phyloP scores from a whole-genome alignment of 2,113 vertebrate genomes.

The Antechinus stuartii region DNA sequence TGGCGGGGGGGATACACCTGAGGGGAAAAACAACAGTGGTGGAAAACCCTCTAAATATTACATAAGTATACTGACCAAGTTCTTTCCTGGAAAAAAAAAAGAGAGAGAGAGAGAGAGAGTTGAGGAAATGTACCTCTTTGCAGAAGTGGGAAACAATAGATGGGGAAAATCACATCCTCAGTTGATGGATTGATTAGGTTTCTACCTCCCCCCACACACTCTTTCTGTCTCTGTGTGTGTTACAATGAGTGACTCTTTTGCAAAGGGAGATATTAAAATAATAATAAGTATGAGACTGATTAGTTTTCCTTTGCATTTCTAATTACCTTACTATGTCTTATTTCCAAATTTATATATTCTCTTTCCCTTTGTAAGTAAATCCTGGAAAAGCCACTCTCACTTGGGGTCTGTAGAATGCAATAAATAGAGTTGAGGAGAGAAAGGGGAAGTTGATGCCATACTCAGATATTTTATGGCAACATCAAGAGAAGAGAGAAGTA shows the following conservation, averaged over 20 bases:
- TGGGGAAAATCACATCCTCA: not conserved
- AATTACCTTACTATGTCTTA: not conserved
- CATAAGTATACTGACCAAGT: not conserved
- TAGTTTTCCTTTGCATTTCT: not conserved
- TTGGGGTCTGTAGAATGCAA: not conserved
- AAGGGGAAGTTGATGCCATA: not conserved
- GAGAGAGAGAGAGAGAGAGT: not conserved
- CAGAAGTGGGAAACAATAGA: not conserved
- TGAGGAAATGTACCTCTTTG: not conserved
- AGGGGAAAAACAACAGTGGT: not conserved
- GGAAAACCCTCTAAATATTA: not conserved
- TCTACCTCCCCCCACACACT: too few species aligned
- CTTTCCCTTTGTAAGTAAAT: not conserved
- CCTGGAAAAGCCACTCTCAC: not conserved
- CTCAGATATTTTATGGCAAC: not conserved
- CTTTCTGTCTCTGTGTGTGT: too few species aligned
- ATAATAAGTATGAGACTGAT: not conserved
- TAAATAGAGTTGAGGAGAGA: not conserved
- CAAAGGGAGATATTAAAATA: not conserved
- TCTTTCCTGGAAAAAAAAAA: not conserved
- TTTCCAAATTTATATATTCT: not conserved
- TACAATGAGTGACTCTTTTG: not conserved
- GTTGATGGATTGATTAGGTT: not conserved
- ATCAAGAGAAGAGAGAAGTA: not conserved
- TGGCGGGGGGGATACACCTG: not conserved